Percentiles rank a stretch among this genome's conserved stretches.
These are phyloP conservation scores for Liopterus haemorrhoidalis DNA, from an alignment of 2,888 invertebrate genomes.

Conservation along the genomic window DNA sequence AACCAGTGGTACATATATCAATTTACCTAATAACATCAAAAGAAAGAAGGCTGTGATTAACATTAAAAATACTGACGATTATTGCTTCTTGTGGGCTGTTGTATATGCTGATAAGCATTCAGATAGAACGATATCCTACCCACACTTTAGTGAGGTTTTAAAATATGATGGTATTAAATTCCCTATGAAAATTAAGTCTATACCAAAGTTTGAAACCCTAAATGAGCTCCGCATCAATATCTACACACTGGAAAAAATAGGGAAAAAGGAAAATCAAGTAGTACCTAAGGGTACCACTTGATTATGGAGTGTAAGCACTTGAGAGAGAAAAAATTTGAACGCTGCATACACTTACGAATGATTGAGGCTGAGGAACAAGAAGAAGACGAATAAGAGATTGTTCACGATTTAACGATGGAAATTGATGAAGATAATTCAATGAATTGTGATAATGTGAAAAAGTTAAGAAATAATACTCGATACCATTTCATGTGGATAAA, in stretches of 20 bases:
- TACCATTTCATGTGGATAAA: conserved; percentile 22
- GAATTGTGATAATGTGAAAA: neutral
- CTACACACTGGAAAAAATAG: conserved; percentile 25
- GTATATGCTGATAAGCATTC: conserved; percentile 17
- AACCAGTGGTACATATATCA: conserved; percentile 24
- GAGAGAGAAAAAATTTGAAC: conserved; percentile 10
- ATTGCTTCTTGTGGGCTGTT: conserved; percentile 24
- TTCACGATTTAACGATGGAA: neutral
- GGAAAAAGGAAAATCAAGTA: neutral
- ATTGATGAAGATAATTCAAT: neutral
- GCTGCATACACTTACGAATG: conserved; percentile 4
- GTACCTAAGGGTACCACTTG: too few relatives aligned
- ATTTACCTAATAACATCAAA: conserved; percentile 24
- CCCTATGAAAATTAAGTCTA: conserved; percentile 16
- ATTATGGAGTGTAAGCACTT: too few relatives aligned
- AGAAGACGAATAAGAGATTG: neutral
- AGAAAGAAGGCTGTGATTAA: conserved; percentile 30
- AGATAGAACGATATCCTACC: conserved; percentile 19
- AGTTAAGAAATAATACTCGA: neutral
- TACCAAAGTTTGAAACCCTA: conserved; percentile 26
- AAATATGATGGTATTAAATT: conserved; percentile 27
- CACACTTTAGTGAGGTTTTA: conserved; percentile 22
- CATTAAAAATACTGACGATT: conserved; percentile 29
- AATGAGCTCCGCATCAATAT: conserved; percentile 30
- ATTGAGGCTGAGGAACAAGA: conserved; percentile 2